phyloP scores from a whole-genome alignment of 2,113 vertebrate species.

The Marmota flaviventris region DNA sequence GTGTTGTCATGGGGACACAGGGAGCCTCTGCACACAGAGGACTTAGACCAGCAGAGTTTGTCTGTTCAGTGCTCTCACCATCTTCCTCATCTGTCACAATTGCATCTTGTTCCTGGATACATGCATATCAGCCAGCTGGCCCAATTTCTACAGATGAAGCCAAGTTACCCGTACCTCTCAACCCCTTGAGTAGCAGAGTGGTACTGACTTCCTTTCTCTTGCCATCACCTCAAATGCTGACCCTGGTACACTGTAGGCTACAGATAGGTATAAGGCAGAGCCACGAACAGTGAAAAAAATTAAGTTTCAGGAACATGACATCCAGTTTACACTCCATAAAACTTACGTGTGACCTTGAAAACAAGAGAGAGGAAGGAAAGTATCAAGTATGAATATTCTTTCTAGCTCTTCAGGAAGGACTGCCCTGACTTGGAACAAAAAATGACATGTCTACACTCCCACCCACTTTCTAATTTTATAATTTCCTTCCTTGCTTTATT shows the following conservation, averaged over 20 bases:
- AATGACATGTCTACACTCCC: neutral
- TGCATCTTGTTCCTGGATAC: neutral
- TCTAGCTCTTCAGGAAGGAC: neutral
- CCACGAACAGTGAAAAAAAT: neutral
- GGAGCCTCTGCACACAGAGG: neutral
- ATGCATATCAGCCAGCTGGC: too few relatives aligned
- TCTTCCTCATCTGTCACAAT: neutral
- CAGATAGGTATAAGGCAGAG: neutral
- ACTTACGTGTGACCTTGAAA: neutral
- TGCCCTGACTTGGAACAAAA: neutral
- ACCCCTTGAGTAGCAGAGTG: neutral
- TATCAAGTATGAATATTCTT: neutral
- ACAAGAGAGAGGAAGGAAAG: neutral
- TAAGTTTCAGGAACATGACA: neutral
- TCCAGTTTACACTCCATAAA: neutral
- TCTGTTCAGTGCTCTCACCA: neutral
- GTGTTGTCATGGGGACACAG: neutral
- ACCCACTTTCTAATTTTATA: neutral
- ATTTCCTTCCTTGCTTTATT: neutral
- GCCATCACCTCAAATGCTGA: neutral
- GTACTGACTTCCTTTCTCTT: neutral
- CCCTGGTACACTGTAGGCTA: neutral
- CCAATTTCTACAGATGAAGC: neutral
- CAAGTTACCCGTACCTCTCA: neutral
- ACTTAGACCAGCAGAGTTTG: neutral